Conservation (phyloP, 2,888 invertebrate genomes). For the Calephelis perditalis region DNA sequence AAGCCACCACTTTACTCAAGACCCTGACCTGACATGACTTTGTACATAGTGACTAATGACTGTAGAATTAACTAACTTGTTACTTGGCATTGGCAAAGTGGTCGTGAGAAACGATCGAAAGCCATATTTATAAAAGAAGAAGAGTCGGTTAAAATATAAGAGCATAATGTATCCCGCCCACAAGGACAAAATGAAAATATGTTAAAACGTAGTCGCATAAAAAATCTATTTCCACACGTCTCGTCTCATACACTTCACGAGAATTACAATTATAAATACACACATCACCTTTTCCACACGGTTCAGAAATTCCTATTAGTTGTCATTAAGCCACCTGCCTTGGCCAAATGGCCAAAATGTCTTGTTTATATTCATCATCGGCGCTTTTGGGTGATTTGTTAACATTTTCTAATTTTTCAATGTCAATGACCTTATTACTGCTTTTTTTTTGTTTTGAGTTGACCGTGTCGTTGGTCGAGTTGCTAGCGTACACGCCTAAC, state of each 20-base stretch:
- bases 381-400: background rate
- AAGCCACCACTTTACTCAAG: too few relatives aligned
- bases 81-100: too few relatives aligned
- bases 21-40: too few relatives aligned
- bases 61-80: too few relatives aligned
- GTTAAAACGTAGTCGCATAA: slow-evolving; percentile 31
- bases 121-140: too few relatives aligned
- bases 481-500: too few relatives aligned
- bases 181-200: slow-evolving; percentile 30
- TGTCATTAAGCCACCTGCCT: slow-evolving; percentile 28
- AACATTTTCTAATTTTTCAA: background rate
- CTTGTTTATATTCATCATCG: background rate
- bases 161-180: slow-evolving; percentile 26
- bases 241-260: slow-evolving; percentile 24
- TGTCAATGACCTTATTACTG: slow-evolving; percentile 1
- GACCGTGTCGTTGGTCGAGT: too few relatives aligned
- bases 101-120: too few relatives aligned
- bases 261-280: slow-evolving; percentile 36
- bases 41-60: too few relatives aligned
- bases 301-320: slow-evolving; percentile 32
- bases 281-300: slow-evolving; percentile 36
- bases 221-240: slow-evolving; percentile 37
- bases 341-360: slow-evolving; percentile 25
- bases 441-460: background rate
- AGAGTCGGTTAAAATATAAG: slow-evolving; percentile 1